Conservation (phyloP, 2,113 vertebrate genomes). For the Toxotes chatareus region DNA sequence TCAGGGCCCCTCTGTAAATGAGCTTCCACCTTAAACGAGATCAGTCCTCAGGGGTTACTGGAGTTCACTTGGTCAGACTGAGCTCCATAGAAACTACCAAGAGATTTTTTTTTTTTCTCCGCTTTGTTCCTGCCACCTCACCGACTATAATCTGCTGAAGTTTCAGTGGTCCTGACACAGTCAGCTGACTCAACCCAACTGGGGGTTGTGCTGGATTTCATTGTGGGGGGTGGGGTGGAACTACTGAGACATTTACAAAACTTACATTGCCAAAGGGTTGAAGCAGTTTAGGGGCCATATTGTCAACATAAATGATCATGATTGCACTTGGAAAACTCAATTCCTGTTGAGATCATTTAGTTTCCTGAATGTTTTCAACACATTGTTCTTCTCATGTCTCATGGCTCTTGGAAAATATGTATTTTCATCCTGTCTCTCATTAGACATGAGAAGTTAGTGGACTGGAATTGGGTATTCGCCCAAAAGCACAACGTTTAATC, state of each 20-base stretch:
- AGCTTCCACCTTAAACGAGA: slow-evolving; percentile 50
- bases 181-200: slow-evolving; percentile 62
- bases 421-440: not conserved
- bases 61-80: slow-evolving; percentile 63
- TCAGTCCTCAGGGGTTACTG: slow-evolving; percentile 47
- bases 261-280: not conserved
- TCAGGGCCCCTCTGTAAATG: slow-evolving; percentile 53
- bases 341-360: not conserved
- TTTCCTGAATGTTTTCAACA: not conserved
- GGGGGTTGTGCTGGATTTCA: slow-evolving; percentile 36
- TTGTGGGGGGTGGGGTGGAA: slow-evolving; percentile 33
- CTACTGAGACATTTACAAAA: not conserved
- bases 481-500: slow-evolving; percentile 15
- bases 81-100: slow-evolving; percentile 58
- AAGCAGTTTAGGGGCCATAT: not conserved
- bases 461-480: not conserved
- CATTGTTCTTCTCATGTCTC: not conserved
- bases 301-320: not conserved
- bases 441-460: not conserved
- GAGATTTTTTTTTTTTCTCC: slow-evolving; percentile 18
- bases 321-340: not conserved
- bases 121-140: slow-evolving; percentile 71
- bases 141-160: slow-evolving; percentile 54
- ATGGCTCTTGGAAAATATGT: not conserved
- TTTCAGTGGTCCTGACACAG: slow-evolving; percentile 40